Evolutionary conservation across 2,888 invertebrate genomes (phyloP).

Genomic region (Erpobdella octoculata): DNA sequence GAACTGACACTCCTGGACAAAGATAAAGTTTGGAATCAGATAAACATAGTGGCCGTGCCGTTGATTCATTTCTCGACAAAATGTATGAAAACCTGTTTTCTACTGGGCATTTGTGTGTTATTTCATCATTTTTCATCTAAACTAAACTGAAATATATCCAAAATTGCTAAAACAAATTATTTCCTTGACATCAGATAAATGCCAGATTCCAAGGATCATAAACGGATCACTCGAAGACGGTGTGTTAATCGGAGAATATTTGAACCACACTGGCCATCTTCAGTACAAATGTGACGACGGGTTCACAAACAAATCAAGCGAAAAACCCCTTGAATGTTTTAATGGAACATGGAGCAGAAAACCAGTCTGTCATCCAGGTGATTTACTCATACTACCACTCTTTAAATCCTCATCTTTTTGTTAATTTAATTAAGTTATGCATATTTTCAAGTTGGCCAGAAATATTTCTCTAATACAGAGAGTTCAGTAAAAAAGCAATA

Average conservation of each 20-base stretch:
- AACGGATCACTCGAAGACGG: slow-evolving; percentile 47
- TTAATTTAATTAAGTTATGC: not conserved
- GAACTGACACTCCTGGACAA: too few species aligned
- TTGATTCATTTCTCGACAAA: too few species aligned
- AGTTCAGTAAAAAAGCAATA: too few species aligned
- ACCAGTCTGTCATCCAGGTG: slow-evolving; percentile 78
- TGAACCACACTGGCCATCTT: slow-evolving; percentile 42
- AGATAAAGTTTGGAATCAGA: too few species aligned
- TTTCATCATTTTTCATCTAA: too few species aligned
- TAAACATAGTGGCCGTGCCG: too few species aligned
- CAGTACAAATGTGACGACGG: slow-evolving; percentile 41
- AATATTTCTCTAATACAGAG: too few species aligned
- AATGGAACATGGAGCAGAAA: slow-evolving; percentile 93
- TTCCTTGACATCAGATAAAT: slow-evolving; percentile 64
- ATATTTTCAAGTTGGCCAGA: too few species aligned
- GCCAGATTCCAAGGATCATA: slow-evolving; percentile 72
- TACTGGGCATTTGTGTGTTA: too few species aligned
- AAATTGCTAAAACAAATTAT: not conserved
- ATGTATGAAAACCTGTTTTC: too few species aligned
- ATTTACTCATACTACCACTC: too few species aligned
- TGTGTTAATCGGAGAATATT: slow-evolving; percentile 38
- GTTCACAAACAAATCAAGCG: slow-evolving; percentile 21
- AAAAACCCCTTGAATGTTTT: slow-evolving; percentile 60
- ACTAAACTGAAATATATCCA: slow-evolving; percentile 2
- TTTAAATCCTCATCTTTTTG: slow-evolving; percentile 43